A percentile compares a stretch with the other conserved stretches of the same genome.
These are phyloP conservation scores for Gallinago jamesoni DNA, from an alignment of 2,113 vertebrate species.

Conservation along the genomic window DNA sequence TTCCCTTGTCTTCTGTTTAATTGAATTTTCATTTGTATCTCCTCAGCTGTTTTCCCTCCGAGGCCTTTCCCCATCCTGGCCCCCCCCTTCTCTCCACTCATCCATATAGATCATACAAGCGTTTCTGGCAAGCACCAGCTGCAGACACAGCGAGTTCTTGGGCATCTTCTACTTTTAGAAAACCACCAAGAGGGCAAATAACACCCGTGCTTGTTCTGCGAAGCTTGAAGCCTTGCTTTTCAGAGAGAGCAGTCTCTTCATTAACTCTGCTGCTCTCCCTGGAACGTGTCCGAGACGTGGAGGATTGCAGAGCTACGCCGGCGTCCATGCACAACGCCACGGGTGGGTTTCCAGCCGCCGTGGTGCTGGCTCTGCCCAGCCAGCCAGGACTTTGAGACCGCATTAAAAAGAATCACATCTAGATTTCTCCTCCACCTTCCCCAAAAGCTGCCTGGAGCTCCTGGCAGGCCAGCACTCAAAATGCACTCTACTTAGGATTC, in stretches of 20 bases:
- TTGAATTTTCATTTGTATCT: slow-evolving; percentile 52
- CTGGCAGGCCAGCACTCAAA: background rate
- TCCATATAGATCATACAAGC: slow-evolving; percentile 18
- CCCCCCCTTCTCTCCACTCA: slow-evolving; percentile 17
- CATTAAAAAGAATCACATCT: background rate
- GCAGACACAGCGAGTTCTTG: slow-evolving; percentile 23
- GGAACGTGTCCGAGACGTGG: background rate
- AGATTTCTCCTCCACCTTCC: background rate
- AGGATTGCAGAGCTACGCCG: background rate
- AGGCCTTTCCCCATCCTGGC: background rate
- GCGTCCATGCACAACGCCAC: background rate
- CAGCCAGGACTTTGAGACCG: background rate
- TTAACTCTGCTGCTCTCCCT: background rate
- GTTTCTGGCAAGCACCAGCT: slow-evolving; percentile 63
- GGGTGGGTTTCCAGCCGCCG: background rate
- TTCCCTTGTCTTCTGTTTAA: slow-evolving; percentile 47
- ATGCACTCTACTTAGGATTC: background rate
- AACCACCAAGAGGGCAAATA: slow-evolving; percentile 33
- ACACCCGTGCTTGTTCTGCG: background rate
- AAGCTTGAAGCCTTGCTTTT: slow-evolving; percentile 10
- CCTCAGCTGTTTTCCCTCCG: slow-evolving; percentile 3
- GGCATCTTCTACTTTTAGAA: slow-evolving; percentile 63
- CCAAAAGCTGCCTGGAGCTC: background rate
- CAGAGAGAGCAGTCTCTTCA: background rate
- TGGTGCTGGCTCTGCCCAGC: background rate